Evolutionary conservation across 2,113 vertebrate genomes (phyloP), one percentile per base, ranked within the genome.

Genomic region (Actinemys pallida): DNA sequence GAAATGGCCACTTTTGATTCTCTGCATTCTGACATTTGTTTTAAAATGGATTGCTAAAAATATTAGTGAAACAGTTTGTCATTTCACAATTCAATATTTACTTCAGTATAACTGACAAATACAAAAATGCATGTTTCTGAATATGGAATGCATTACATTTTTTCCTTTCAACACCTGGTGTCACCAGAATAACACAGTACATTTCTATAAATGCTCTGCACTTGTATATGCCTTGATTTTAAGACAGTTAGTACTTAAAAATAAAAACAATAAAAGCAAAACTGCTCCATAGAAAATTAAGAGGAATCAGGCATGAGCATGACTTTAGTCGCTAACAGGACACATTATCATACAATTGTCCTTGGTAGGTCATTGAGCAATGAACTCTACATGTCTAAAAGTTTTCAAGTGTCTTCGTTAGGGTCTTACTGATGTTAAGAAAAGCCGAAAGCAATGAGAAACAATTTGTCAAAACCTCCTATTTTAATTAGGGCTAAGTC

Each of bases 81-180:
- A 19, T 91, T 89, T 81, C 65, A 29, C 8, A 6, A 42, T 35
- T 96, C 75, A 50, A 89, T 0, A 0, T 82, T 49, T 50, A 88
- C 84, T 29, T 49, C 65, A 76, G 0, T 4, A 4, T 52, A 95
- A 93, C 85, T 82, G 90, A 42, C 69, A 89, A 88, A 83, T 94
- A 98, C 54, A 91, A 94, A 54, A 88, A 93, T 20, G 86, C 69
- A 35, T 92, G 84, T 82, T 94, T 94, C 80, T 87, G 93, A 96
- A 93, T 90, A 79, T 91, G 85, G 86, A 95, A 96, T 84, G 83
- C 79, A 92, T 90, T 93, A 96, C 96, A 95, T 94, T 96, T 95
- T 97, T 97, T 95, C 86, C 93, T 97, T 97, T 91, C 94, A 96
- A 97, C 93, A 97, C 95, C 98, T 98, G 97, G 95, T 97, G 98